These are phyloP conservation scores for Oscheius onirici DNA, from an alignment of 2,888 invertebrate genomes.

Conservation along the genomic window DNA sequence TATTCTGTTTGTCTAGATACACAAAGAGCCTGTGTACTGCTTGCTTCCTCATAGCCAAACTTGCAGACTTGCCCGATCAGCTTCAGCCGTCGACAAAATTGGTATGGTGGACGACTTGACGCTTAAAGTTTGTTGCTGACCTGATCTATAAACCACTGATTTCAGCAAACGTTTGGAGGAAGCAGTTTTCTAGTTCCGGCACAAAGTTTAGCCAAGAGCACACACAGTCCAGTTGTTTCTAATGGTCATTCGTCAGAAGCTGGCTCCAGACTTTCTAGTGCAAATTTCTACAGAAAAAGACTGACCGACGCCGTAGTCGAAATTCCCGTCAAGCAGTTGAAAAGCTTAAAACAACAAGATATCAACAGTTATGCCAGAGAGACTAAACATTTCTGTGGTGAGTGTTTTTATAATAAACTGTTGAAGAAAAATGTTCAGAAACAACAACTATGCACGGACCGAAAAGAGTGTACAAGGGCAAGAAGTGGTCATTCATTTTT, in stretches of 20 bases:
- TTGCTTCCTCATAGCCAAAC: background rate
- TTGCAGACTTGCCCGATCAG: conserved; percentile 13
- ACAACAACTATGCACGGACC: conserved; percentile 35
- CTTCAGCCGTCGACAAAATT: conserved; percentile 12
- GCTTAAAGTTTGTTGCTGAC: background rate
- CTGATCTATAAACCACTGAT: background rate
- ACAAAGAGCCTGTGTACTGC: background rate
- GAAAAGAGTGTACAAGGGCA: conserved; percentile 23
- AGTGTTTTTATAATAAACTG: background rate
- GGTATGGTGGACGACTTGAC: background rate
- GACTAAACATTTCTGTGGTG: conserved; percentile 25
- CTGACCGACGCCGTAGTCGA: conserved; percentile 10
- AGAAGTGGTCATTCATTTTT: conserved; percentile 17
- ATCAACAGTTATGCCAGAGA: conserved; percentile 23
- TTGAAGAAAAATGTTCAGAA: conserved; percentile 15
- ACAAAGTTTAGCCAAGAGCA: background rate
- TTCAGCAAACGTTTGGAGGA: background rate
- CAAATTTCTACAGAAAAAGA: conserved; percentile 1
- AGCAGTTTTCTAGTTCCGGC: background rate
- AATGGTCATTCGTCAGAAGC: background rate
- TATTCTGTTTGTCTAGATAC: background rate
- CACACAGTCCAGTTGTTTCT: background rate
- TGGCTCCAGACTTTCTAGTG: conserved; percentile 16
- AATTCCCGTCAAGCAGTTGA: conserved; percentile 13
- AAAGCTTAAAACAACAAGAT: conserved; percentile 9